Base-by-base conservation (phyloP, 2,888 invertebrate genomes). In the Drosophila gaucha region DNA sequence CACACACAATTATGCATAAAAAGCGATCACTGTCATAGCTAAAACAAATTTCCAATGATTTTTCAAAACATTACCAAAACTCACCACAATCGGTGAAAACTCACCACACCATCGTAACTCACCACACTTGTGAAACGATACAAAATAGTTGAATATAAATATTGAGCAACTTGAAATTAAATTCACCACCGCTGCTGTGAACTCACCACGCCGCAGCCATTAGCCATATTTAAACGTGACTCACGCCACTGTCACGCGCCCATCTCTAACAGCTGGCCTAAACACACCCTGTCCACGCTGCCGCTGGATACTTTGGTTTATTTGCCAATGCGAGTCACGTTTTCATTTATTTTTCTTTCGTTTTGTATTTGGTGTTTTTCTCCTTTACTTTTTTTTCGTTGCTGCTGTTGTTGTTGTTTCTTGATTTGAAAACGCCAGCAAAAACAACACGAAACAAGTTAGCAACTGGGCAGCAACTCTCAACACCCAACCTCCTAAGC, bases 251-350 rank as follows among this genome's bases (percentile, higher is more conserved):
- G 28, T 72, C 72, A 74, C 74, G 73, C 65, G 56, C 14, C 50
- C 76, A 75, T 64, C 74, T 47, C 76, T 60, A 64, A 41, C 24
- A n/a, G 46, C 62, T 46, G 49, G 22, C 74, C 28, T 24, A 59
- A 70, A 71, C 80, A 83, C 80, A 80, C 76, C 65, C 75, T 54
- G 62, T 69, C 64, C 69, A 67, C 41, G 38, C 51, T 41, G 62
- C 49, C 59, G 62, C 50, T 71, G 72, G 55, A 74, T 74, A 58
- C 74, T 70, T 77, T 84, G 76, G 46, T 44, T 85, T 75, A 79
- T 86, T 86, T 89, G 82, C 76, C 75, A 89, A 88, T 89, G 85
- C 86, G 58, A 79, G 88, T 89, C 88, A 89, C 89, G 88, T 88
- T 88, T 89, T 83, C 71, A 73, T 60, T 71, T 72, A 67, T 66